A percentile compares a stretch with the other conserved stretches of the same genome.
phyloP scores from a whole-genome alignment of 2,113 vertebrate genomes.

The Nicator chloris region DNA sequence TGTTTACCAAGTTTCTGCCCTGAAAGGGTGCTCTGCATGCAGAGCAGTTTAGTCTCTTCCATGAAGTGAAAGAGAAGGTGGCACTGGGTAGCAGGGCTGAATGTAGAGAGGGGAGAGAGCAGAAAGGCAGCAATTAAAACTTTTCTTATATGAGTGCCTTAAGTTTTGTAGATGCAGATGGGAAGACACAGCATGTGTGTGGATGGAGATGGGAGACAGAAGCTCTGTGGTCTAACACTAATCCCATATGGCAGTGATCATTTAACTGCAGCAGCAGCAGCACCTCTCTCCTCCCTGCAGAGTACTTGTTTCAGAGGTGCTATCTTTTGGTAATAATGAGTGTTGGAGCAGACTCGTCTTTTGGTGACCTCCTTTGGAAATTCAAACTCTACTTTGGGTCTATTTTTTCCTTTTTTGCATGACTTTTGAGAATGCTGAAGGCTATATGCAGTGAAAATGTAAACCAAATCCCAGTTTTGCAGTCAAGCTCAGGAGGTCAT shows the following conservation, averaged over 20 bases:
- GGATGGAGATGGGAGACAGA: not conserved
- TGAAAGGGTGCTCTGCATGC: not conserved
- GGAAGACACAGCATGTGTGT: not conserved
- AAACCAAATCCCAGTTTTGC: not conserved
- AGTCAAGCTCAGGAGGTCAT: not conserved
- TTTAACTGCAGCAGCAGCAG: not conserved
- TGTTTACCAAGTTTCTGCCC: not conserved
- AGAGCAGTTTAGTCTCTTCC: not conserved
- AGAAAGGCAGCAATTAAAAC: not conserved
- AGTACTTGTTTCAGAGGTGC: not conserved
- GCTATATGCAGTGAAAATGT: not conserved
- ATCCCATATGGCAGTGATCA: fast-evolving
- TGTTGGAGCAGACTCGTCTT: not conserved
- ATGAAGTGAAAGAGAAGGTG: not conserved
- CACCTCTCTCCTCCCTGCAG: not conserved
- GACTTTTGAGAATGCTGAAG: not conserved
- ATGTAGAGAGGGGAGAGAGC: not conserved
- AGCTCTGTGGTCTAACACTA: not conserved
- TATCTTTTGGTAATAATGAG: not conserved
- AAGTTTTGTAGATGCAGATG: not conserved
- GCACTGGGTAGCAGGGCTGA: not conserved
- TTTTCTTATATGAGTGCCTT: not conserved
- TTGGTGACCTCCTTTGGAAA: not conserved
- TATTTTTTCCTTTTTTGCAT: not conserved
- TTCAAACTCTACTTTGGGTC: not conserved